Evolutionary conservation across 1,140 invertebrate genomes (phyloP), one percentile per base, ranked within the genome.

Genomic region (Saxidomus purpurata): DNA sequence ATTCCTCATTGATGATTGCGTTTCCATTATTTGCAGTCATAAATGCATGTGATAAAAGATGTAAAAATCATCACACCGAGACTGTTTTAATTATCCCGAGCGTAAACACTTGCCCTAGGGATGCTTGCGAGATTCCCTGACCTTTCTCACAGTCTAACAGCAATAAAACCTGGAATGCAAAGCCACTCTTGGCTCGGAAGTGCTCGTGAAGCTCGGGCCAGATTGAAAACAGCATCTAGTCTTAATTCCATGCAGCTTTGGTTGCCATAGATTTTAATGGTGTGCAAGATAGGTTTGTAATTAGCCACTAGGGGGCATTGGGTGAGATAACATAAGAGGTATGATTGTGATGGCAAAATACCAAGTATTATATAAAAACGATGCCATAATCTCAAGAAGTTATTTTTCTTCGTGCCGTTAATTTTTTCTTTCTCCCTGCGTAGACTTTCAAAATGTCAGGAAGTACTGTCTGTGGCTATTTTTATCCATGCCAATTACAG

Each of bases 251-350:
- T 82, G 36, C 63, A 47, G 43, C 22, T 43, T 85, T 76, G 17
- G 40, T 85, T 85, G 63, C 83, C 63, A 74, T 74, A 85, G 83
- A 85, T 55, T 85, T 85, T 67, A 74, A 79, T 69, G 59, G 49
- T 31, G 71, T 87, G 85, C 71, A 87, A 52, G 69, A 87, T 87
- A 79, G 85, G 36, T 67, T 79, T 63, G 74, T 87, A 87, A 87
- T 87, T 87, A 87, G 85, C 85, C 85, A 87, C 85, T 79, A 87
- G 85, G 85, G 85, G 85, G 85, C 85, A 79, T 52, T 79, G n/a
- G 71, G 52, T 63, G 47, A 77, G 85, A 87, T 77, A 87, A 79
- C 71, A 79, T 63, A 36, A 79, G 49, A 76, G 8, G 47, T 49
- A 87, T 67, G 85, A 79, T 87, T 79, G 31, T 11, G 15, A 87